These are phyloP conservation scores for Pachyuromys duprasi DNA, from an alignment of 2,797 vertebrate species.

Conservation along the genomic window DNA sequence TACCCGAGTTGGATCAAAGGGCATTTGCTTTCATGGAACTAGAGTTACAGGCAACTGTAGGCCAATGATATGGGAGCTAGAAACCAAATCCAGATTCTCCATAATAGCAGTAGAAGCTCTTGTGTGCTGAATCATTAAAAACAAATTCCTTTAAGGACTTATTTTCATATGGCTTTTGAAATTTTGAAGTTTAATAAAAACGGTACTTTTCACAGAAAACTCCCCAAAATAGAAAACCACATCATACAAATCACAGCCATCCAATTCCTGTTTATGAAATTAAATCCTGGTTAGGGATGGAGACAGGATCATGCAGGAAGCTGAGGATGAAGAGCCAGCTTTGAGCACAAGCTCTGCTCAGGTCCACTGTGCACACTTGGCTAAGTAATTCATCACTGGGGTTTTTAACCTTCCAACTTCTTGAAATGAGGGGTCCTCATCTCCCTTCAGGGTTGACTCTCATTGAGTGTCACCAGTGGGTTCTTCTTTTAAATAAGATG, in stretches of 20 bases:
- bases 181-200: slow-evolving; percentile 32
- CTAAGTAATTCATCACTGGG: background rate
- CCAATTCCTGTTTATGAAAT: background rate
- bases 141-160: background rate
- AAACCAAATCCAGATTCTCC: background rate
- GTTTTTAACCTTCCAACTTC: background rate
- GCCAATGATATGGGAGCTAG: no score
- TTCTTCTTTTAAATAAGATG: slow-evolving; percentile 21
- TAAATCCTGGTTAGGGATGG: background rate
- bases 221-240: background rate
- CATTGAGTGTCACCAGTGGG: background rate
- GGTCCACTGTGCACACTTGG: background rate
- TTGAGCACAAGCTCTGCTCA: background rate
- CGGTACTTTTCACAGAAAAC: background rate
- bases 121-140: background rate
- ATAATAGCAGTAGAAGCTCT: background rate
- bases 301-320: background rate
- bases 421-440: background rate
- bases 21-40: no score
- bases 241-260: background rate
- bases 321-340: background rate
- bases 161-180: slow-evolving; percentile 12
- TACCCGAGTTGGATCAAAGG: background rate
- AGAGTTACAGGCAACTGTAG: background rate
- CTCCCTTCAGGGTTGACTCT: background rate